phyloP scores from a whole-genome alignment of 2,888 invertebrate genomes.

The Therioaphis trifolii region DNA sequence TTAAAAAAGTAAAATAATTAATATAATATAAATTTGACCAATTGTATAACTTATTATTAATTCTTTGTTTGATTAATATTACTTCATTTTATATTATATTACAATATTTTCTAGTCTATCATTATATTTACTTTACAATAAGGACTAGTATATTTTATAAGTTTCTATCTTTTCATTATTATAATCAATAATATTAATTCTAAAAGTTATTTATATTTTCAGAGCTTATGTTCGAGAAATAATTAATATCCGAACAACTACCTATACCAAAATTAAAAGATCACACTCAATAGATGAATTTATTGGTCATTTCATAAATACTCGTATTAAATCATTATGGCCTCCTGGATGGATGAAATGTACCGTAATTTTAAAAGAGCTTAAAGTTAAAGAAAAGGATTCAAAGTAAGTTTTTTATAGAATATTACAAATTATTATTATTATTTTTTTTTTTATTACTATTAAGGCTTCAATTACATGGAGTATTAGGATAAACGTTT shows the following conservation, averaged over 20 bases:
- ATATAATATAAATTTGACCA: too few species aligned
- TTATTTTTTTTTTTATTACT: constrained; percentile 3
- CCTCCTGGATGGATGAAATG: constrained; percentile 77
- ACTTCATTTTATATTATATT: too few species aligned
- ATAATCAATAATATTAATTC: constrained; percentile 4
- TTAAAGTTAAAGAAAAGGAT: constrained; percentile 60
- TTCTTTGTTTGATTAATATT: too few species aligned
- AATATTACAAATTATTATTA: background rate
- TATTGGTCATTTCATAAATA: constrained; percentile 72
- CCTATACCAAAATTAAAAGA: constrained; percentile 65
- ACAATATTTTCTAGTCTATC: too few species aligned
- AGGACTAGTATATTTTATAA: too few species aligned
- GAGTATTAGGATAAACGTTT: too few species aligned
- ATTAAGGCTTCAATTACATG: too few species aligned
- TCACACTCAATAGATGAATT: constrained; percentile 71
- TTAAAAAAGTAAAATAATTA: too few species aligned
- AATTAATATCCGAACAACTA: constrained; percentile 50
- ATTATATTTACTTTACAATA: too few species aligned
- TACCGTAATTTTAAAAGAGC: constrained; percentile 72
- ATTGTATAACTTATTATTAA: too few species aligned
- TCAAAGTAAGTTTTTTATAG: constrained; percentile 18
- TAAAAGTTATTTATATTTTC: constrained; percentile 29
- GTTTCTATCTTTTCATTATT: background rate
- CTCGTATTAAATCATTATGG: constrained; percentile 76
- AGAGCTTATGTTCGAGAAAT: constrained; percentile 64